A percentile compares a stretch with the other conserved stretches of the same genome.
Evolutionary conservation across 1,140 invertebrate species (phyloP).

Genomic region (Drosophila navojoa): DNA sequence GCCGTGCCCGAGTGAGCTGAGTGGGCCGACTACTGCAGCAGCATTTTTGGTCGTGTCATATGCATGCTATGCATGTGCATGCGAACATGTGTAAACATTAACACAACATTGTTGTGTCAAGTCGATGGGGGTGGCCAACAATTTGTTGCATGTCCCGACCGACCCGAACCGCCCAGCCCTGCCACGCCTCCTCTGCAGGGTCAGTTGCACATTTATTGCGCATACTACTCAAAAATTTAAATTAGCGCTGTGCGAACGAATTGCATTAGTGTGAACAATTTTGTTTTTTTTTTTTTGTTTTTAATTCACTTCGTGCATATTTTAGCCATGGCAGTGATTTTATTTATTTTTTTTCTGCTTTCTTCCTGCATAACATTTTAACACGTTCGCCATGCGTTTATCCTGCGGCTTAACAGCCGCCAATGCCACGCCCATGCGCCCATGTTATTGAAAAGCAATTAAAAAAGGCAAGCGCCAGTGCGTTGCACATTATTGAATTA

Average conservation of each 20-base stretch:
- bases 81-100: constrained; percentile 70
- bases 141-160: constrained; percentile 61
- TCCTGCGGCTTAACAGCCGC: constrained; percentile 69
- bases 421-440: constrained; percentile 18
- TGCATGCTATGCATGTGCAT: constrained; percentile 24
- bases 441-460: constrained; percentile 82
- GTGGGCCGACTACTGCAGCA: constrained; percentile 39
- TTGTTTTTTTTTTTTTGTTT: constrained; percentile 35
- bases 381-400: constrained; percentile 67
- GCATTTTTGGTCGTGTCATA: constrained; percentile 68
- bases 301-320: constrained; percentile 74
- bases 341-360: constrained; percentile 9
- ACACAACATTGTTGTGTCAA: constrained; percentile 68
- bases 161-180: not conserved
- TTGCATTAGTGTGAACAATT: constrained; percentile 63
- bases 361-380: constrained; percentile 59
- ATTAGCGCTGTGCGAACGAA: constrained; percentile 60
- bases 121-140: constrained; percentile 46
- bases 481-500: constrained; percentile 78
- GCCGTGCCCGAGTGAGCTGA: constrained; percentile 31
- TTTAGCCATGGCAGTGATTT: constrained; percentile 55
- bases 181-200: not conserved
- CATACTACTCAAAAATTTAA: constrained; percentile 73
- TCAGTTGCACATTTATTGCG: constrained; percentile 59
- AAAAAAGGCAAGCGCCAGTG: constrained; percentile 68